Conservation (phyloP, 2,113 vertebrate species). For the Psittacara wagleri region DNA sequence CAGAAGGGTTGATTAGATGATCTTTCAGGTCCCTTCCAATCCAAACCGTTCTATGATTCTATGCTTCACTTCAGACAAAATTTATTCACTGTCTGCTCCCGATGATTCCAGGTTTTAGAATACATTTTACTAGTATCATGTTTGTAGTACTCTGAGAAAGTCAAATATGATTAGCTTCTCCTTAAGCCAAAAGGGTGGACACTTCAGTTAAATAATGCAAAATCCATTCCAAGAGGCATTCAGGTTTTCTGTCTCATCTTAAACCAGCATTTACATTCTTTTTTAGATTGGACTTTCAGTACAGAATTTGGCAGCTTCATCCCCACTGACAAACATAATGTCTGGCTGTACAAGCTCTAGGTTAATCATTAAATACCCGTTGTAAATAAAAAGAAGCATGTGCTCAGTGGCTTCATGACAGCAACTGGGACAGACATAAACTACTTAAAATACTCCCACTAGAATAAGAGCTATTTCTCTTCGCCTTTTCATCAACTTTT, state of each 20-base stretch:
- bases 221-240: neutral
- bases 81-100: neutral
- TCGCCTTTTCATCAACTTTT: constrained; percentile 13
- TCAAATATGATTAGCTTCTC: neutral
- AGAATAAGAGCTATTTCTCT: neutral
- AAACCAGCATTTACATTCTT: neutral
- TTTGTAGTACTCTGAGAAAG: neutral
- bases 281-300: neutral
- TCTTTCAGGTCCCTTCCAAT: neutral
- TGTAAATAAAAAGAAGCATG: neutral
- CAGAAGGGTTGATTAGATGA: neutral
- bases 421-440: neutral
- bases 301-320: neutral
- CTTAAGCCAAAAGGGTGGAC: neutral
- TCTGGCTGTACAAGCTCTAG: neutral
- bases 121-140: neutral
- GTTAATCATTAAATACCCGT: neutral
- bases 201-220: neutral
- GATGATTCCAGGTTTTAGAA: neutral
- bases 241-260: neutral
- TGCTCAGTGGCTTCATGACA: neutral
- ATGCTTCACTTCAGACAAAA: neutral
- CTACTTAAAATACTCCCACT: neutral
- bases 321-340: neutral
- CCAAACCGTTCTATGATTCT: neutral